Evolutionary conservation across 2,888 invertebrate species (phyloP).

Genomic region (Platypus cylindrus): DNA sequence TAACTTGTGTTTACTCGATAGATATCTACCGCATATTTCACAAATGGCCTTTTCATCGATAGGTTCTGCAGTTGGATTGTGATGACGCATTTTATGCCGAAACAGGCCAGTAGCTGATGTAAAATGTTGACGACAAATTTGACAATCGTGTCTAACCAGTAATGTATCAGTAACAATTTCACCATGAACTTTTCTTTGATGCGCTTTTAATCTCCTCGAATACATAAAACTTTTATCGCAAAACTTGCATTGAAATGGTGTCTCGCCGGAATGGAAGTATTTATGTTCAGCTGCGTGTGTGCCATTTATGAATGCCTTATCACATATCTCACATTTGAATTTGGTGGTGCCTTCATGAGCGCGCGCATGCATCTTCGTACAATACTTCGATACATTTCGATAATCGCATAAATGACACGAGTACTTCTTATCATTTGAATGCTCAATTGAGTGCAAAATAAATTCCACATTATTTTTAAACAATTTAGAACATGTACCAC

Average conservation of each 20-base stretch:
- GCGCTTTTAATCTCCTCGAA: constrained; percentile 39
- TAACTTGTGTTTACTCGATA: background rate
- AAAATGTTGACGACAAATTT: constrained; percentile 30
- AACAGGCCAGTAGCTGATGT: constrained; percentile 25
- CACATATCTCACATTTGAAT: constrained; percentile 35
- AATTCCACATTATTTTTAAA: constrained; percentile 26
- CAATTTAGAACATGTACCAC: constrained; percentile 25
- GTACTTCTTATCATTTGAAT: constrained; percentile 24
- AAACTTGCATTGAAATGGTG: constrained; percentile 34
- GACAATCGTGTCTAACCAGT: constrained; percentile 29
- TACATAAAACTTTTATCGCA: constrained; percentile 42
- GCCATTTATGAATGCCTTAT: constrained; percentile 35
- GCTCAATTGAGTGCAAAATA: constrained; percentile 26
- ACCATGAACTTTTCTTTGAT: constrained; percentile 38
- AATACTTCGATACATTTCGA: constrained; percentile 24
- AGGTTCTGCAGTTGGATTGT: too few relatives aligned
- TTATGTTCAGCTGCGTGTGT: constrained; percentile 38
- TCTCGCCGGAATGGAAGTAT: too few relatives aligned
- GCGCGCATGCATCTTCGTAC: constrained; percentile 30
- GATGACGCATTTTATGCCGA: too few relatives aligned
- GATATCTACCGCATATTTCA: constrained; percentile 42
- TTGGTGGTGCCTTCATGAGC: constrained; percentile 36
- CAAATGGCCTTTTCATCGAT: constrained; percentile 35
- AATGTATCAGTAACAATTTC: constrained; percentile 33
- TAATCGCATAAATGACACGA: constrained; percentile 28